phyloP scores from a whole-genome alignment of 2,888 invertebrate genomes.

The Heliconius ismenius region DNA sequence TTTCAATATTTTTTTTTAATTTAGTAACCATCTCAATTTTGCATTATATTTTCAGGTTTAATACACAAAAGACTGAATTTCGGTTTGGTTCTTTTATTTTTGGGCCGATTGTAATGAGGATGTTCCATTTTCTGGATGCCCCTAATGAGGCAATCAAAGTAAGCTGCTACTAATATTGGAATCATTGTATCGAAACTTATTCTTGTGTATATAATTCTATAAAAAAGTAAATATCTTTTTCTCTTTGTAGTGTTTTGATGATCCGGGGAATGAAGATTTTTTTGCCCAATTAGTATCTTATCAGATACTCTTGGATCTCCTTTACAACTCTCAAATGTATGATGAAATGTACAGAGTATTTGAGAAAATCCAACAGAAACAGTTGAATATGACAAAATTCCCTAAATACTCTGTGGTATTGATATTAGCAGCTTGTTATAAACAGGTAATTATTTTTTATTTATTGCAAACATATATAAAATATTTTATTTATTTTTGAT shows the following conservation, averaged over 20 bases:
- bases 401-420: constrained; percentile 87
- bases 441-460: constrained; percentile 79
- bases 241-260: constrained; percentile 82
- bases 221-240: neutral
- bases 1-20: neutral
- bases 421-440: constrained; percentile 87
- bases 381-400: constrained; percentile 84
- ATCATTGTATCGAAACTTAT: neutral
- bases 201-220: neutral
- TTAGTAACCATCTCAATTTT: neutral
- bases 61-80: constrained; percentile 85
- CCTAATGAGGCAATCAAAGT: constrained; percentile 85
- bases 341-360: constrained; percentile 85
- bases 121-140: constrained; percentile 86
- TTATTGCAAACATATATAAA: too few relatives aligned
- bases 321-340: constrained; percentile 86
- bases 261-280: constrained; percentile 83
- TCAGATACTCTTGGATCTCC: constrained; percentile 86
- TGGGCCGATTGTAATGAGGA: constrained; percentile 91
- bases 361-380: constrained; percentile 82
- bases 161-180: constrained; percentile 35
- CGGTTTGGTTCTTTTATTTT: constrained; percentile 91
- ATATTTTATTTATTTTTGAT: neutral
- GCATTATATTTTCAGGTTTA: constrained; percentile 78
- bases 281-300: constrained; percentile 87